These are phyloP conservation scores for Lophochroa leadbeateri DNA, from an alignment of 2,113 vertebrate genomes.

Conservation along the genomic window DNA sequence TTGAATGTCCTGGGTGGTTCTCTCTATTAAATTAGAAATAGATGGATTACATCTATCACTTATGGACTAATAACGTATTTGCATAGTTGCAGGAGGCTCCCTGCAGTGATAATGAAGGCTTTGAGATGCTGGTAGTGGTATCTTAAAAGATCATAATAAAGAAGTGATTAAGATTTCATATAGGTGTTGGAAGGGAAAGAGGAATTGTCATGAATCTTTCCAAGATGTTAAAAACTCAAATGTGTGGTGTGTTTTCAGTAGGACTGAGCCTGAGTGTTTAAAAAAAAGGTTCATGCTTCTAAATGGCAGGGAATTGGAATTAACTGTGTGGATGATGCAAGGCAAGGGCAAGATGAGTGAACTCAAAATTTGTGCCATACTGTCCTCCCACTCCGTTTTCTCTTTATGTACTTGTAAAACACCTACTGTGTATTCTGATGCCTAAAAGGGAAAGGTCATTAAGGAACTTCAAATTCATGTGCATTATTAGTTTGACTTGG, in stretches of 20 bases:
- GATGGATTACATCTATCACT: background rate
- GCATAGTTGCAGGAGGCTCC: background rate
- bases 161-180: background rate
- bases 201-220: background rate
- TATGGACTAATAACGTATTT: background rate
- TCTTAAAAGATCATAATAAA: background rate
- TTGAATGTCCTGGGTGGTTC: background rate
- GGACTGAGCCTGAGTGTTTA: background rate
- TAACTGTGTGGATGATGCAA: background rate
- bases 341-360: background rate
- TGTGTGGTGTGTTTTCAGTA: background rate
- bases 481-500: background rate
- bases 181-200: background rate
- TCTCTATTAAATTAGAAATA: background rate
- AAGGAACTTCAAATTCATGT: background rate
- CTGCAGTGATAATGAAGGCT: background rate
- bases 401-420: background rate
- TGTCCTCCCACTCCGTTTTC: background rate
- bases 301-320: background rate
- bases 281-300: background rate
- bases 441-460: background rate
- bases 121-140: background rate
- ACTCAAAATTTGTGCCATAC: background rate
- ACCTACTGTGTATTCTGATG: background rate
- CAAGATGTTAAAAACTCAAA: background rate